A percentile compares a stretch with the other conserved stretches of the same genome.
phyloP scores from a whole-genome alignment of 2,888 invertebrate genomes.

The Malacosoma neustria region DNA sequence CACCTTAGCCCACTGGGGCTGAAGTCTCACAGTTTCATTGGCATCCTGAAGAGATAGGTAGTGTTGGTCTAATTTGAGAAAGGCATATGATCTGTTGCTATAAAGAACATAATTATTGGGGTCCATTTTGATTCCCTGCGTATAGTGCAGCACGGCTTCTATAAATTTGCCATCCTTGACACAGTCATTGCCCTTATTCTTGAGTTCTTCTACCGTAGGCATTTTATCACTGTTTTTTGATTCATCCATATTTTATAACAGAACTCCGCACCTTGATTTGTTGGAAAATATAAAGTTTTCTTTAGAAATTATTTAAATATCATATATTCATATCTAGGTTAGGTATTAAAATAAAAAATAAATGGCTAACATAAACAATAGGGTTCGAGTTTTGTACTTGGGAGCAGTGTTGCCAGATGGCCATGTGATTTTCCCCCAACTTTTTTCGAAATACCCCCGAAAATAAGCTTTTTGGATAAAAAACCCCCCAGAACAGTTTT shows the following conservation, averaged over 20 bases:
- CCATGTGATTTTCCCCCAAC: no score
- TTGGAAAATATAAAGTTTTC: no score
- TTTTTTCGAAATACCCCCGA: no score
- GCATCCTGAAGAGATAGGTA: slow-evolving; percentile 87
- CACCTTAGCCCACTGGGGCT: slow-evolving; percentile 88
- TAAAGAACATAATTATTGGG: slow-evolving; percentile 81
- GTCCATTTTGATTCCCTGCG: slow-evolving; percentile 84
- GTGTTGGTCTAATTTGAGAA: slow-evolving; percentile 84
- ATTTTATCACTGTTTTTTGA: slow-evolving; percentile 18
- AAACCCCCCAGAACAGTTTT: no score
- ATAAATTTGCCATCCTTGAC: slow-evolving; percentile 82
- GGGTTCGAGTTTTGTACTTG: no score
- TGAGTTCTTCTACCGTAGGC: slow-evolving; percentile 73
- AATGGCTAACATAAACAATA: slow-evolving; percentile 7
- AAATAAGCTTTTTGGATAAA: no score
- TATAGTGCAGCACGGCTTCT: slow-evolving; percentile 86
- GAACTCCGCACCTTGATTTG: no score
- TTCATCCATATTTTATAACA: slow-evolving; percentile 52
- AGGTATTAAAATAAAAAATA: slow-evolving; percentile 15
- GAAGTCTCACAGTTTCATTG: slow-evolving; percentile 80
- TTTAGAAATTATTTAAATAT: no score
- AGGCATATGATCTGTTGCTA: slow-evolving; percentile 88
- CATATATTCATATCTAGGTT: no score
- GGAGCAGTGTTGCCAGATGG: no score
- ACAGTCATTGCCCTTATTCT: slow-evolving; percentile 84